phyloP scores from a whole-genome alignment of 2,888 invertebrate genomes.

The Lasius platythorax region DNA sequence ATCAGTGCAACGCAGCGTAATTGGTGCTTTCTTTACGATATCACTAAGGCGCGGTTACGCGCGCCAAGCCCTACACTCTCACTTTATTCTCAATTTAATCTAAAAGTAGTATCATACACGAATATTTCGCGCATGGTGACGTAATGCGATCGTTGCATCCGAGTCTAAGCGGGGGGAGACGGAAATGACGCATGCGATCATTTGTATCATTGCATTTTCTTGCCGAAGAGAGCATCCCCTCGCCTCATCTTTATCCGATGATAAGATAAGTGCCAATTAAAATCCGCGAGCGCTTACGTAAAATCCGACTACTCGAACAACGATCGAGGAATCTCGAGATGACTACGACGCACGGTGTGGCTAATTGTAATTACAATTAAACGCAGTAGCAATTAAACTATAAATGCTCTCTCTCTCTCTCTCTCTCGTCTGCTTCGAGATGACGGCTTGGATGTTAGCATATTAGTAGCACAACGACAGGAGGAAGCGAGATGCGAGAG shows the following conservation, averaged over 20 bases:
- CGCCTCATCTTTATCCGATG: neutral
- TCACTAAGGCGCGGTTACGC: conserved; percentile 6
- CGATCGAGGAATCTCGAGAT: conserved; percentile 18
- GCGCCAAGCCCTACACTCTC: neutral
- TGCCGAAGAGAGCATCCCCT: neutral
- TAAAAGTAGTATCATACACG: neutral
- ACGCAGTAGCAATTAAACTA: conserved; percentile 68
- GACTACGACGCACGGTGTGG: conserved; percentile 17
- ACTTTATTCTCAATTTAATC: conserved; percentile 12
- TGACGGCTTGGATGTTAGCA: conserved; percentile 54
- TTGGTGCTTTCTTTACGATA: conserved; percentile 52
- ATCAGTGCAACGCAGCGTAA: conserved; percentile 42
- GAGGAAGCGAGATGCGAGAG: conserved; percentile 57
- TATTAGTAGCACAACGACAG: conserved; percentile 60
- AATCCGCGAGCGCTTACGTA: neutral
- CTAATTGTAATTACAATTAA: conserved; percentile 65
- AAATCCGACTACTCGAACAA: conserved; percentile 13
- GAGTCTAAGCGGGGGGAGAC: neutral
- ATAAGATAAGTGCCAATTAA: conserved; percentile 6
- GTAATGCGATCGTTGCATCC: neutral
- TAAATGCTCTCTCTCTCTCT: conserved; percentile 57
- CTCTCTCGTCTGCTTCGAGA: conserved; percentile 60
- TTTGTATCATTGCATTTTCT: neutral
- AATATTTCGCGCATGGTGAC: neutral
- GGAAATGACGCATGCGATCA: neutral